Evolutionary conservation across 2,113 vertebrate species (phyloP), one percentile per base, ranked within the genome.

Genomic region (Solea senegalensis): DNA sequence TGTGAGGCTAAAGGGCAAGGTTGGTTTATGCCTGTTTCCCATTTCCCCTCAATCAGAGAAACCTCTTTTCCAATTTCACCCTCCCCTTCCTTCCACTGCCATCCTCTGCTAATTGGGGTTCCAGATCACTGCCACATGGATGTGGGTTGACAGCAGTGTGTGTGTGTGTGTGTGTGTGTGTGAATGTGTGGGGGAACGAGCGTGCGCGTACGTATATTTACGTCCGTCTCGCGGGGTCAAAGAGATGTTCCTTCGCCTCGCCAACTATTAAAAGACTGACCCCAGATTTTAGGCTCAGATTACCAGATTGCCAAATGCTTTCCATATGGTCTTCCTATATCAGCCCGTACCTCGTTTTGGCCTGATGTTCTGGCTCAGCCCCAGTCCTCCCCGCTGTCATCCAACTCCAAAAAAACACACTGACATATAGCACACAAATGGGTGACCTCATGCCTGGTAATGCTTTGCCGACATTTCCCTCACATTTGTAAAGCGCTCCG

Each of bases 91-190:
- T 73, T 73, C 78, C 67, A 65, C 75, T 75, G 69, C 82, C 68
- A 56, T 72, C 74, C 41, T 78, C 72, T n/a, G 57, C 66, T 86
- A 88, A 89, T 91, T 88, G 83, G 70, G 78, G 34, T 66, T 83
- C 75, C 80, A 89, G 89, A 91, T 91, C 83, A 80, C 83, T 90
- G 78, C 83, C 89, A 91, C 86, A 88, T 91, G 89, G 79, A 72
- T 54, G 70, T 66, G 60, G 28, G 49, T 34, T 13, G 7, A 65
- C 16, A 55, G 8, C 13, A 0, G 21, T 27, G 69, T 58, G 58
- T 45, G 50, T 49, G 53, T 53, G 57, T 21, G 28, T 41, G 15
- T 39, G 58, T 53, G n/a, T 28, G 70, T 62, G 59, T 61, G 66
- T 53, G 21, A 56, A 3, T n/a, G 41, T 74, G 60, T 51, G 54